A percentile compares a stretch with the other conserved stretches of the same genome.
These are phyloP conservation scores for Clarias gariepinus DNA, from an alignment of 2,113 vertebrate species.

Conservation along the genomic window DNA sequence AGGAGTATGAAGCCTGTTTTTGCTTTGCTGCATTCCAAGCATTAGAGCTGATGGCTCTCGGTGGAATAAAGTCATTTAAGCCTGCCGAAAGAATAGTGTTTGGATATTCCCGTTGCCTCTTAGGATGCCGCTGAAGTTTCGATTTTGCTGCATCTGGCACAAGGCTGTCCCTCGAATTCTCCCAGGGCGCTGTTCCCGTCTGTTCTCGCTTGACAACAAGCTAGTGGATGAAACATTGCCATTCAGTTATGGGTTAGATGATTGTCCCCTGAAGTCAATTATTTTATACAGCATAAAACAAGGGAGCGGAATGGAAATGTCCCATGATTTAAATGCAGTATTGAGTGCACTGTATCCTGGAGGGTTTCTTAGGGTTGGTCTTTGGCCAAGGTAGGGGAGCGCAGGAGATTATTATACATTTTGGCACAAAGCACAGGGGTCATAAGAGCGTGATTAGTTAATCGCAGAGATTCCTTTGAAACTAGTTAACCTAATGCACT, in stretches of 20 bases:
- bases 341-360: background rate
- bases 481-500: conserved; percentile 31
- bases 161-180: background rate
- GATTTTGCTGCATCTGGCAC: background rate
- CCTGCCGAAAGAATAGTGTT: conserved; percentile 34
- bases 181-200: background rate
- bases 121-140: background rate
- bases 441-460: conserved; percentile 29
- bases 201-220: background rate
- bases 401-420: conserved; percentile 34
- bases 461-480: conserved; percentile 12
- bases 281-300: conserved; percentile 21
- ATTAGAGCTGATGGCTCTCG: conserved; percentile 20
- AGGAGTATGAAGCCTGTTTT: conserved; percentile 46
- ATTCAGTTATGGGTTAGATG: conserved; percentile 14
- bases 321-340: background rate
- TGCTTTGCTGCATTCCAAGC: conserved; percentile 36
- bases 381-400: background rate
- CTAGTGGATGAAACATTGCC: background rate
- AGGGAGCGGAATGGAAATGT: background rate
- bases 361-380: background rate
- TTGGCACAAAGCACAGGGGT: conserved; percentile 24
- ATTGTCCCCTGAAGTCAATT: conserved; percentile 19
- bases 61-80: conserved; percentile 48
- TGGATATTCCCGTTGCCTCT: conserved; percentile 10